Evolutionary conservation across 1,140 invertebrate genomes (phyloP).

Genomic region (Stenopsyche tienmushanensis): DNA sequence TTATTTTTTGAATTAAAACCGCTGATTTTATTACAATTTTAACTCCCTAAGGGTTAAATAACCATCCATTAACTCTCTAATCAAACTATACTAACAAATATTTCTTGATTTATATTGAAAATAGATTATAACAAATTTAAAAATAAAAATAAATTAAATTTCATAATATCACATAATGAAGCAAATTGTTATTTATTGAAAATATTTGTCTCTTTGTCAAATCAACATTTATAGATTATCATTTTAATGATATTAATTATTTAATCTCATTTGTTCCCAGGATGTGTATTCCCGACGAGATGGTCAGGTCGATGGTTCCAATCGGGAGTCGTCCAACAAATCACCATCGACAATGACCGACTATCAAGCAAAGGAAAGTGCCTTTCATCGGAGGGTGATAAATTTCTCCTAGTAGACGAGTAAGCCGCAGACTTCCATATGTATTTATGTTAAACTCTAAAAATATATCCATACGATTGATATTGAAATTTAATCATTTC

Average conservation of each 20-base stretch:
- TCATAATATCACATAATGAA: background rate
- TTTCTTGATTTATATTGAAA: no score
- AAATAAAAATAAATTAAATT: no score
- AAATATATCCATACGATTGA: background rate
- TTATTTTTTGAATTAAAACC: no score
- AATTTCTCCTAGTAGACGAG: slow-evolving; percentile 81
- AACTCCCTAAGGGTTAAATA: no score
- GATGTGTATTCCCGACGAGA: slow-evolving; percentile 73
- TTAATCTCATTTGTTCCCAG: slow-evolving; percentile 46
- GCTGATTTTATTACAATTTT: no score
- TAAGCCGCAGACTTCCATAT: slow-evolving; percentile 57
- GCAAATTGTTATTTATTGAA: background rate
- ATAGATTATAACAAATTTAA: no score
- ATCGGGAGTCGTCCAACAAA: slow-evolving; percentile 76
- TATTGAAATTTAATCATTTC: slow-evolving; percentile 41
- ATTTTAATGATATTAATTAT: background rate
- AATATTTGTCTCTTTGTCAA: background rate
- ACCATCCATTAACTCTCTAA: no score
- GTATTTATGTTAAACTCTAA: background rate
- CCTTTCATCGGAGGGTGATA: slow-evolving; percentile 77
- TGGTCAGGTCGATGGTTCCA: slow-evolving; percentile 87
- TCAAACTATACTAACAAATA: no score
- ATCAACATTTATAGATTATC: background rate
- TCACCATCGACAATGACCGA: slow-evolving; percentile 73
- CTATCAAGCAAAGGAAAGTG: slow-evolving; percentile 80